Percentiles rank a stretch among this genome's conserved stretches.
These are phyloP conservation scores for Amblyopsis rosae DNA, from an alignment of 2,113 vertebrate genomes.

Conservation along the genomic window DNA sequence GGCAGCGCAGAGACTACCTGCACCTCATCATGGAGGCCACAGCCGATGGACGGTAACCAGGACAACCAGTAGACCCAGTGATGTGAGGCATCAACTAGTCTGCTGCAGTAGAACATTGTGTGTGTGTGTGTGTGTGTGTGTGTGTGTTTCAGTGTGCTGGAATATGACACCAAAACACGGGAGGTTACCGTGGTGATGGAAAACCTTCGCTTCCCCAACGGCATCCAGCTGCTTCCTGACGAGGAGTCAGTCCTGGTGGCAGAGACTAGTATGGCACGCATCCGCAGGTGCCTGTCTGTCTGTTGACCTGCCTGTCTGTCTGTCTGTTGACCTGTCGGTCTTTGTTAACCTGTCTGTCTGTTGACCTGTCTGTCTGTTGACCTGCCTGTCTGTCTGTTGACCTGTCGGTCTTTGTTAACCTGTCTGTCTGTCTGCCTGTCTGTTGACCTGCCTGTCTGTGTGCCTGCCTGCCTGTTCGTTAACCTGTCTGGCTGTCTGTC, in stretches of 20 bases:
- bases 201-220: constrained; percentile 91
- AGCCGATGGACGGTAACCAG: constrained; percentile 87
- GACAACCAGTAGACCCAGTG: not conserved
- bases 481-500: not conserved
- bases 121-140: not conserved
- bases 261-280: constrained; percentile 95
- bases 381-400: not conserved
- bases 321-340: not conserved
- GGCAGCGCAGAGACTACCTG: constrained; percentile 89
- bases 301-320: not conserved
- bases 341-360: not conserved
- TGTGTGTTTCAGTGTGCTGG: constrained; percentile 81
- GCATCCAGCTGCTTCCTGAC: constrained; percentile 89
- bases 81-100: not conserved
- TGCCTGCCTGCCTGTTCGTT: not conserved
- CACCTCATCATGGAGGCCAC: constrained; percentile 91
- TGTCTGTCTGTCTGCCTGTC: not conserved
- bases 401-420: not conserved
- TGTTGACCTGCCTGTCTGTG: not conserved
- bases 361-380: not conserved
- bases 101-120: not conserved
- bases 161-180: constrained; percentile 84
- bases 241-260: constrained; percentile 95
- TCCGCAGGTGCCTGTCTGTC: constrained; percentile 79
- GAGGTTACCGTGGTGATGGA: constrained; percentile 92